Conservation (phyloP, 2,797 vertebrate species). For the Cuculus canorus region DNA sequence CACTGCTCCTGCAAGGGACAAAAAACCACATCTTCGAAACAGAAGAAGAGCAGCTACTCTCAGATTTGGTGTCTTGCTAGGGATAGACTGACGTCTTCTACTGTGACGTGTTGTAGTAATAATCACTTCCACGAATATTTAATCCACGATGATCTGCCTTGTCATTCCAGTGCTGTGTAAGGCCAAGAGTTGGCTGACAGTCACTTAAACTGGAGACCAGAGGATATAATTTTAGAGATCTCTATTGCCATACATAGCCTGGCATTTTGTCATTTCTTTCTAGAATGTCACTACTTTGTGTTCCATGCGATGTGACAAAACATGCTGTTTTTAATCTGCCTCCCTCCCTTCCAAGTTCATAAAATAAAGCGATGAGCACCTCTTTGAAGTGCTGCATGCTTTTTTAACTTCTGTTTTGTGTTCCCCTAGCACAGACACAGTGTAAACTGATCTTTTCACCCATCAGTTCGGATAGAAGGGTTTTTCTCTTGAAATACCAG, state of each 20-base stretch:
- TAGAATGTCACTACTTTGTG: conserved; percentile 42
- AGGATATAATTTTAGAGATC: conserved; percentile 42
- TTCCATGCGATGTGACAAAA: conserved; percentile 55
- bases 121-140: conserved; percentile 49
- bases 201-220: not conserved
- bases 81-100: conserved; percentile 20
- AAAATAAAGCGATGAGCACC: conserved; percentile 48
- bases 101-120: conserved; percentile 1
- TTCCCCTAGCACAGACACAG: conserved; percentile 32
- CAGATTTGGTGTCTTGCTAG: conserved; percentile 42
- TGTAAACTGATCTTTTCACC: conserved; percentile 49
- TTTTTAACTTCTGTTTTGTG: conserved; percentile 59
- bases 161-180: not conserved
- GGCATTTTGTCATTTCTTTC: conserved; percentile 49
- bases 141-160: conserved; percentile 36
- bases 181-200: conserved; percentile 17
- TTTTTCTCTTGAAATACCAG: conserved; percentile 32
- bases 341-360: conserved; percentile 29
- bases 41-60: conserved; percentile 23
- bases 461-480: conserved; percentile 44
- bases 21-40: conserved; percentile 17
- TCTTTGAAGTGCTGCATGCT: conserved; percentile 67
- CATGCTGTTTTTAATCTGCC: conserved; percentile 54
- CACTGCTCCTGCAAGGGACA: not conserved
- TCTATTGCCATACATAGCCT: conserved; percentile 20